Evolutionary conservation across 2,888 invertebrate genomes (phyloP).

Genomic region (Criorhina ranunculi): DNA sequence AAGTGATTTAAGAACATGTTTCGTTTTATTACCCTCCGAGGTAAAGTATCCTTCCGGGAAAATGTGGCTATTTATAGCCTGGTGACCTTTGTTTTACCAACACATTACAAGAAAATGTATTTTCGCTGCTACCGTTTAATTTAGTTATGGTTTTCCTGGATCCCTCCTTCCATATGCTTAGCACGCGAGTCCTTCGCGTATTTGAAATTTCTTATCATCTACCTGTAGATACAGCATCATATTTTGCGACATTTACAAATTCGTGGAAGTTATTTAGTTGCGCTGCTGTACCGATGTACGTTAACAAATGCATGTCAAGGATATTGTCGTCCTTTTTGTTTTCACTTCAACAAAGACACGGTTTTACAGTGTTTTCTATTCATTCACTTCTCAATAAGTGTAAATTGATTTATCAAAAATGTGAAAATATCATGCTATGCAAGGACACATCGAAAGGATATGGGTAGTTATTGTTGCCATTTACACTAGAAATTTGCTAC

Average conservation of each 20-base stretch:
- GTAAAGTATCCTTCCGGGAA: constrained; percentile 16
- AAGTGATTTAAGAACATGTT: constrained; percentile 7
- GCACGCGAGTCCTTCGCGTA: constrained; percentile 28
- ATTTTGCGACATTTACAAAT: constrained; percentile 20
- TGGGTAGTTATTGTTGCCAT: constrained; percentile 14
- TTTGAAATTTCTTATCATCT: constrained; percentile 13
- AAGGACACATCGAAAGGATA: constrained; percentile 37
- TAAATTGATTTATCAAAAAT: constrained; percentile 51
- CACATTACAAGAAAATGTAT: not conserved
- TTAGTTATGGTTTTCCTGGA: constrained; percentile 23
- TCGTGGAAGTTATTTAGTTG: constrained; percentile 24
- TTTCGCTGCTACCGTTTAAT: constrained; percentile 8
- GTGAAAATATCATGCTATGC: constrained; percentile 8
- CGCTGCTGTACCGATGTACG: constrained; percentile 17
- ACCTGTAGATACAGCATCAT: constrained; percentile 21
- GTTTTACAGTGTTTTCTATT: constrained; percentile 10
- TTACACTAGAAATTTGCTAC: not conserved
- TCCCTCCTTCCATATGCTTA: constrained; percentile 32
- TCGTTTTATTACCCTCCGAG: constrained; percentile 15
- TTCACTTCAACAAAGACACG: constrained; percentile 38
- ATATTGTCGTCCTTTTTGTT: not conserved
- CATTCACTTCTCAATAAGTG: constrained; percentile 7
- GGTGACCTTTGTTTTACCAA: not conserved
- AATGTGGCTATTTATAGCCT: not conserved
- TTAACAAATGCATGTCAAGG: constrained; percentile 23